These are phyloP conservation scores for Nomia melanderi DNA, from an alignment of 1,140 invertebrate genomes.

Conservation along the genomic window DNA sequence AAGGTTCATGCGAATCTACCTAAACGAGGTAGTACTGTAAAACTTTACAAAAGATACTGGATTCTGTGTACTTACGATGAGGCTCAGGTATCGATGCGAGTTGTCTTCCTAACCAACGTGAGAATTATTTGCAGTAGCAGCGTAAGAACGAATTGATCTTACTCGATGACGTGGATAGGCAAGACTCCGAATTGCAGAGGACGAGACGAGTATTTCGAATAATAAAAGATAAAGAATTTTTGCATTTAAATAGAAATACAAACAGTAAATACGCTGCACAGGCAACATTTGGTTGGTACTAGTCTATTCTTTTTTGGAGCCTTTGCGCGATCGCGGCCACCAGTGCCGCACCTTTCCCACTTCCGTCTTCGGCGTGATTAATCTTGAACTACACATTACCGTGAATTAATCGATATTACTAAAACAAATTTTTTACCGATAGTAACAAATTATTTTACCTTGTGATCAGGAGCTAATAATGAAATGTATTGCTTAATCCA, in stretches of 20 bases:
- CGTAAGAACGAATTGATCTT: background rate
- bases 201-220: slow-evolving; percentile 15
- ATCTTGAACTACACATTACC: slow-evolving; percentile 83
- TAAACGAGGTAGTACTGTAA: background rate
- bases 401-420: background rate
- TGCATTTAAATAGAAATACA: background rate
- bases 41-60: background rate
- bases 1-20: background rate
- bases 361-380: slow-evolving; percentile 89
- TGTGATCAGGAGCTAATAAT: slow-evolving; percentile 83
- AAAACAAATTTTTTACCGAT: slow-evolving; percentile 59
- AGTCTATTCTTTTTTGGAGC: slow-evolving; percentile 70
- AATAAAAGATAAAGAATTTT: background rate
- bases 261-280: background rate
- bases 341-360: slow-evolving; percentile 89
- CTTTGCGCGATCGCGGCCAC: slow-evolving; percentile 86
- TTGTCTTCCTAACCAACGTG: background rate
- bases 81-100: background rate
- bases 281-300: slow-evolving; percentile 10
- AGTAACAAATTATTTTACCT: slow-evolving; percentile 74
- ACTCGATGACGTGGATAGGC: background rate
- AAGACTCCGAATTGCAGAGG: background rate
- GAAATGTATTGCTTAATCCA: slow-evolving; percentile 89
- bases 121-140: background rate
- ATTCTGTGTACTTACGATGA: background rate